phyloP scores from a whole-genome alignment of 2,113 vertebrate species.

The Colaptes auratus region DNA sequence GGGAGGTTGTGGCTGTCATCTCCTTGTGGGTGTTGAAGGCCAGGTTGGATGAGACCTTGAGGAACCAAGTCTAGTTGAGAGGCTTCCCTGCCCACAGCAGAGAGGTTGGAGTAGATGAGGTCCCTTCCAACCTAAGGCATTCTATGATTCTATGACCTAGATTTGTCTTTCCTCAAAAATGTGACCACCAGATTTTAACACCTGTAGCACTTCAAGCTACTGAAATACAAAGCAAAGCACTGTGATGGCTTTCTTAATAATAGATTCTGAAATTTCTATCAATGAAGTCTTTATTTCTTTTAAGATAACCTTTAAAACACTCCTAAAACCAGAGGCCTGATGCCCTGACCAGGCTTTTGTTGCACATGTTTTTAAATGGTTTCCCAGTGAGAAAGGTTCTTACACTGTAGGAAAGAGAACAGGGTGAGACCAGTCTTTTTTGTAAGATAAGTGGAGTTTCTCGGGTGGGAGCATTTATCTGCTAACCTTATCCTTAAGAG shows the following conservation, averaged over 20 bases:
- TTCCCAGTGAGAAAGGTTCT: background rate
- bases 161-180: background rate
- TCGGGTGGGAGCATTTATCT: background rate
- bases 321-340: background rate
- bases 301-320: background rate
- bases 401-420: background rate
- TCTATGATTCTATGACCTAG: background rate
- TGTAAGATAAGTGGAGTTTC: background rate
- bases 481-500: accelerated
- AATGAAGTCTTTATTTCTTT: background rate
- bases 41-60: no score
- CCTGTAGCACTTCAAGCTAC: background rate
- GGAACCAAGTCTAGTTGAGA: no score
- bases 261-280: background rate
- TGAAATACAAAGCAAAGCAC: background rate
- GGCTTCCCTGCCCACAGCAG: no score
- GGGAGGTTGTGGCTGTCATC: no score
- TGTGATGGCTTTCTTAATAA: background rate
- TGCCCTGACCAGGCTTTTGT: background rate
- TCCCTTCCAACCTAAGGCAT: no score
- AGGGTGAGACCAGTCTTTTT: background rate
- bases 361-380: background rate
- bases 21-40: no score
- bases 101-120: no score
- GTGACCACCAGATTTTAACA: background rate